A percentile compares a stretch with the other conserved stretches of the same genome.
These are phyloP conservation scores for Drosophila diplacantha DNA, from an alignment of 2,888 invertebrate species.

Conservation along the genomic window DNA sequence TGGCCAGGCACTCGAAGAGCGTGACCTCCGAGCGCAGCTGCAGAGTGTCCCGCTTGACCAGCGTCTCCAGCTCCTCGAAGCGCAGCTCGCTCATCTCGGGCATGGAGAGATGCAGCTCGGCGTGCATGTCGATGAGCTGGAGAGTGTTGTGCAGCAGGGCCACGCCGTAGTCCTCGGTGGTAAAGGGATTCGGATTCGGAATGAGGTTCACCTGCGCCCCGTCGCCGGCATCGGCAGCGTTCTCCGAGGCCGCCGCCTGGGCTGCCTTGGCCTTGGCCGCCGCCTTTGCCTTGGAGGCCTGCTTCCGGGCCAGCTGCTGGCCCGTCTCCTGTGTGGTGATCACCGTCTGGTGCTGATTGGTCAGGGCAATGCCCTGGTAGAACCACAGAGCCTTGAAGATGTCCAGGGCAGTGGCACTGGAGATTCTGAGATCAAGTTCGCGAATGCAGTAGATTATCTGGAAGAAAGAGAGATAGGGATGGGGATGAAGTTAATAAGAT, in stretches of 20 bases:
- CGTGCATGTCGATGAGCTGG: constrained; percentile 78
- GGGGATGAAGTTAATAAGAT: not conserved
- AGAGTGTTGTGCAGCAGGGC: constrained; percentile 76
- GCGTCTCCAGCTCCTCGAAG: constrained; percentile 77
- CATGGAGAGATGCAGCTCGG: constrained; percentile 74
- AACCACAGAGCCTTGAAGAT: constrained; percentile 77
- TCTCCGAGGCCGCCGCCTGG: constrained; percentile 47
- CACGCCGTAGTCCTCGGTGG: constrained; percentile 77
- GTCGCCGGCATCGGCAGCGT: constrained; percentile 42
- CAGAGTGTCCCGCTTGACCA: constrained; percentile 76
- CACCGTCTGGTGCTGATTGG: constrained; percentile 72
- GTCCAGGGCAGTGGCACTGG: constrained; percentile 76
- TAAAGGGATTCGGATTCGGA: constrained; percentile 75
- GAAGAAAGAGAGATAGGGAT: not conserved
- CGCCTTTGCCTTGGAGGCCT: constrained; percentile 60
- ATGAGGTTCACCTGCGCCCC: constrained; percentile 54
- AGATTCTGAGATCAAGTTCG: constrained; percentile 77
- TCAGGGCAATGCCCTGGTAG: constrained; percentile 75
- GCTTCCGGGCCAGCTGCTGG: constrained; percentile 52
- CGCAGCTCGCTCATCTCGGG: constrained; percentile 74
- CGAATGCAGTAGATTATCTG: constrained; percentile 77
- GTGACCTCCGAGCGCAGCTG: constrained; percentile 76
- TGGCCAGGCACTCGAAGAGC: constrained; percentile 76
- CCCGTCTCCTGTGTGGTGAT: constrained; percentile 68
- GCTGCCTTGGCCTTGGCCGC: constrained; percentile 48